Evolutionary conservation across 2,113 vertebrate species (phyloP), one percentile per base, ranked within the genome.

Genomic region (Halcyon malimbica): DNA sequence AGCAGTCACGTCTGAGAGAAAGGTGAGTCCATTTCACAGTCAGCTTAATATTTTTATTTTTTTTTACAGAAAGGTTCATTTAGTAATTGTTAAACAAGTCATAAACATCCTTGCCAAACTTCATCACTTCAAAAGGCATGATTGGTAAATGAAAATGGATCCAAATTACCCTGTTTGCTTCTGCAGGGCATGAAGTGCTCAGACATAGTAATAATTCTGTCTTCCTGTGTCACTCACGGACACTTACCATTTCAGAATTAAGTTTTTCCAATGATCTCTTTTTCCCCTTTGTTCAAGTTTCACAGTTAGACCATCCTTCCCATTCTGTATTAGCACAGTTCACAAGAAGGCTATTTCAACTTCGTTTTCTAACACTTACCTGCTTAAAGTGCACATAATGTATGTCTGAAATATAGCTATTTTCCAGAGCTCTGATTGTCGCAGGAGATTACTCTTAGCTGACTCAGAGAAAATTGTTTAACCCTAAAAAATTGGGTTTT

Each of bases 361-460:
- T 94, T 95, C 20, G 16, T 94, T 95, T 97, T 93, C 90, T 88
- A 87, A 93, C 84, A 90, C 96, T 95, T 96, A 96, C 59, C 73
- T 94, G 57, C 85, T 77, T 97, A 96, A 96, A 97, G 97, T 95
- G 94, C 96, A 97, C 93, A 94, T 96, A 97, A 96, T 96, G 89
- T 89, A 96, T 90, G 92, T 96, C 95, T 97, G 94, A 96, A 97
- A 97, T 85, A 79, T 11, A 67, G 89, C 94, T 93, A 96, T 97
- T 96, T 96, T 33, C 90, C 73, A 94, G 93, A 95, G 59, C 79
- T 95, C 71, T 95, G 87, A 96, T 87, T 97, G 81, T 89, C 89
- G 94, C 70, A 79, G 69, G 63, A 96, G 92, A 90, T 97, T 94
- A 96, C 89, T 97, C 89, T 89, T 85, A 86, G 94, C 54, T 96